Percentiles rank a stretch among this genome's conserved stretches.
These are phyloP conservation scores for Pygoscelis adeliae DNA, from an alignment of 2,113 vertebrate species.

Conservation along the genomic window DNA sequence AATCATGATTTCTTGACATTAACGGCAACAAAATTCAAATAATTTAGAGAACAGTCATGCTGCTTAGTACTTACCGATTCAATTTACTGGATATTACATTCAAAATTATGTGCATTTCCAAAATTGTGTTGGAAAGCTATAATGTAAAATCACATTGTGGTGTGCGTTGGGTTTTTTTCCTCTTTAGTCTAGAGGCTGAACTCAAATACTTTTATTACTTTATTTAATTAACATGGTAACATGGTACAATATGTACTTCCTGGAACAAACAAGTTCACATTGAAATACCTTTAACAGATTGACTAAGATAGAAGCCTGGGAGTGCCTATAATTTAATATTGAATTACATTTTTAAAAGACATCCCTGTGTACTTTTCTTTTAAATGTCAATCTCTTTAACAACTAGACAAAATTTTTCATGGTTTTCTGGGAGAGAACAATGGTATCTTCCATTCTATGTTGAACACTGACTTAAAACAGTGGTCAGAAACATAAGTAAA, in stretches of 20 bases:
- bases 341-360: background rate
- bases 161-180: accelerated
- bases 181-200: background rate
- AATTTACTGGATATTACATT: background rate
- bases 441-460: background rate
- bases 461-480: background rate
- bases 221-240: background rate
- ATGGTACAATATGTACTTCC: background rate
- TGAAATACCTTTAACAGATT: background rate
- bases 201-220: background rate
- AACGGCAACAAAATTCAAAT: background rate
- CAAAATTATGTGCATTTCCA: background rate
- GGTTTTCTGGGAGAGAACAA: background rate
- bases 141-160: background rate
- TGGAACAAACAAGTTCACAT: background rate
- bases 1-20: background rate
- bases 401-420: background rate
- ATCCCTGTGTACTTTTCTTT: background rate
- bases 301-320: background rate
- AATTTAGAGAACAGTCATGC: background rate
- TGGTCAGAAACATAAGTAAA: background rate
- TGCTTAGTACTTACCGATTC: background rate
- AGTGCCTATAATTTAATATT: background rate
- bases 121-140: background rate
- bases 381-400: background rate